Evolutionary conservation across 2,113 vertebrate species (phyloP), one percentile per base, ranked within the genome.

Genomic region (Dinomys branickii): DNA sequence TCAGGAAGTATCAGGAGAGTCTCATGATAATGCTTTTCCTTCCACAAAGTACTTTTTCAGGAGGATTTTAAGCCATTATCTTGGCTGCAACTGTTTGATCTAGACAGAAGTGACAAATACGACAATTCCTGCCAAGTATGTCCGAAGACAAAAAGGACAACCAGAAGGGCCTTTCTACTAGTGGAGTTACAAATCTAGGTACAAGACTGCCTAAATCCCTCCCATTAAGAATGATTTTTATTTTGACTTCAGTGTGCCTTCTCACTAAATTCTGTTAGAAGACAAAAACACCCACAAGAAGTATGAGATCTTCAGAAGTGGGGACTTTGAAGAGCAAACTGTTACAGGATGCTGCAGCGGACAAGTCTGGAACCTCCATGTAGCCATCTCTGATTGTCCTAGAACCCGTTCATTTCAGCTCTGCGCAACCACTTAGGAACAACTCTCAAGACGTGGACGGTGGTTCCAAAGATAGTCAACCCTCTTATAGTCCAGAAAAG

Each of bases 271-370:
- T 73, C 67, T 71, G 4, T 13, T 75, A 59, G 75, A 73, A 73
- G 28, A 94, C n/a, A 24, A 88, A 56, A 85, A n/a, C 52, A 61
- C 7, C 9, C 69, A 35, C 24, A 91, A 12, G 47, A 75, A 7
- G 35, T 41, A 38, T 59, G 52, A 95, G 26, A 20, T 3, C 44
- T 28, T 85, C 11, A 78, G 13, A 82, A 84, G 24, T 67, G 61
- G 17, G 30, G n/a, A 92, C 16, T 91, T 95, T 19, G 26, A 69
- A 50, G 7, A 84, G n/a, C 52, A 85, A 85, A 83, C 8, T 56
- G 1, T 14, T 71, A 2, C 26, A 35, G 54, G 1, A n/a, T 63
- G 0, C 14, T n/a, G 11, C 19, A 26, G 22, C 11, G 35, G 1
- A 52, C n/a, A 67, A 59, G 9, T 12, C 61, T 73, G 5, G 20